Base-by-base conservation (phyloP, 1,140 invertebrate genomes). In the Idris sp. region DNA sequence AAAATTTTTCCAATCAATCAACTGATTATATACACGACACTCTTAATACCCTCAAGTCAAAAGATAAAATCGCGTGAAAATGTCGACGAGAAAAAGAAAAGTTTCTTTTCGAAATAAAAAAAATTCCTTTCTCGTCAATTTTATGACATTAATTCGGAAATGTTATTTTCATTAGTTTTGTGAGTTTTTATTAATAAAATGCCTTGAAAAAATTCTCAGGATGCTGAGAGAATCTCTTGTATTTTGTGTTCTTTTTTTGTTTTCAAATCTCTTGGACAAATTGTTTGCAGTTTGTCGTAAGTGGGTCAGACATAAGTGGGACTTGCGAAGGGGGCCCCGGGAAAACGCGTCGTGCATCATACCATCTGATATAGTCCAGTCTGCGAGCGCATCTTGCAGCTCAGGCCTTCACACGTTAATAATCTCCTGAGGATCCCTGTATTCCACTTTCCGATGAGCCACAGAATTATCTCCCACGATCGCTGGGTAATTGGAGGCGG, bases 261-360 rank as follows among this genome's bases (percentile, higher is more conserved):
- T n/a, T n/a, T n/a, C n/a, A 64, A 53, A 13, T 30, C 49, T 48
- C 18, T 35, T 8, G 59, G 35, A 59, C 25, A 51, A 43, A 51
- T 51, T 58, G 35, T 58, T 67, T 30, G 51, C 73, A 54, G 53
- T 14, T 30, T 58, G 19, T 15, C 14, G 18, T 35, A 82, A 76
- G 79, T 81, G 75, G 81, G 81, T 76, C 79, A 78, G 44, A 43
- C 71, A n/a, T n/a, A 82, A 80, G 81, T 82, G 76, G 80, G 80
- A 74, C 79, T 81, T 64, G 44, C 56, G 43, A 68, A 56, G 35
- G 25, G 30, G 38, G 65, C 61, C 56, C 40, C 53, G 16, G 61
- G 59, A 54, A 48, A 59, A 65, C 33, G 19, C 46, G 43, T 22
- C 51, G 46, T 54, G 54, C 65, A 65, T 76, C 73, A 65, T 71